These are phyloP conservation scores for Dicerorhinus sumatrensis DNA, from an alignment of 2,113 vertebrate genomes.

Conservation along the genomic window DNA sequence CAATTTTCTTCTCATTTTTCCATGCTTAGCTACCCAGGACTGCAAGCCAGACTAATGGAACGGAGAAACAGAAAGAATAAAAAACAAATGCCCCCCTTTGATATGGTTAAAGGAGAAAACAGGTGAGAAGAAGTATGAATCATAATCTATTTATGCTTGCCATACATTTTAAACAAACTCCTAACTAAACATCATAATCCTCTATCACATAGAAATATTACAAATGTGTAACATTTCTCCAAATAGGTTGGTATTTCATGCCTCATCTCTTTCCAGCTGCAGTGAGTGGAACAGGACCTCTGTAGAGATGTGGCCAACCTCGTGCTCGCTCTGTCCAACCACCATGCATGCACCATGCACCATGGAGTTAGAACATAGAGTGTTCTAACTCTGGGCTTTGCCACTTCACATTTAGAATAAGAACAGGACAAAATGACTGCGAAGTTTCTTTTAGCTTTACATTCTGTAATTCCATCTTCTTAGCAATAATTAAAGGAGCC, in stretches of 20 bases:
- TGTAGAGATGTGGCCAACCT: neutral
- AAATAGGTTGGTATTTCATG: neutral
- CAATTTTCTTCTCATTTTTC: neutral
- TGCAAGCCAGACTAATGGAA: neutral
- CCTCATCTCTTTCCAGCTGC: neutral
- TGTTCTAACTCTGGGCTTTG: neutral
- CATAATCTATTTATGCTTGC: neutral
- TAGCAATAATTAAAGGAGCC: constrained; percentile 46
- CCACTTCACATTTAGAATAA: neutral
- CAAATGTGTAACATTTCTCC: neutral
- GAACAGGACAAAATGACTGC: neutral
- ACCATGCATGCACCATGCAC: too few species aligned
- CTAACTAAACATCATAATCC: neutral
- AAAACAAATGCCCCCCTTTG: neutral
- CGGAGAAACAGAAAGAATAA: neutral
- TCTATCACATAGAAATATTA: too few species aligned
- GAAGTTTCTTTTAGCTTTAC: neutral
- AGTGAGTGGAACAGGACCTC: neutral
- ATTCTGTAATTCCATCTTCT: neutral
- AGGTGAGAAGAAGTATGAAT: neutral
- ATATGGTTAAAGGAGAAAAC: neutral
- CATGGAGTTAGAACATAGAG: too few species aligned
- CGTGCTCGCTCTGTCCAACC: neutral
- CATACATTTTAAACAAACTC: neutral
- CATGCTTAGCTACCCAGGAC: neutral